Base-by-base conservation (phyloP, 2,113 vertebrate genomes). In the Gavia stellata region DNA sequence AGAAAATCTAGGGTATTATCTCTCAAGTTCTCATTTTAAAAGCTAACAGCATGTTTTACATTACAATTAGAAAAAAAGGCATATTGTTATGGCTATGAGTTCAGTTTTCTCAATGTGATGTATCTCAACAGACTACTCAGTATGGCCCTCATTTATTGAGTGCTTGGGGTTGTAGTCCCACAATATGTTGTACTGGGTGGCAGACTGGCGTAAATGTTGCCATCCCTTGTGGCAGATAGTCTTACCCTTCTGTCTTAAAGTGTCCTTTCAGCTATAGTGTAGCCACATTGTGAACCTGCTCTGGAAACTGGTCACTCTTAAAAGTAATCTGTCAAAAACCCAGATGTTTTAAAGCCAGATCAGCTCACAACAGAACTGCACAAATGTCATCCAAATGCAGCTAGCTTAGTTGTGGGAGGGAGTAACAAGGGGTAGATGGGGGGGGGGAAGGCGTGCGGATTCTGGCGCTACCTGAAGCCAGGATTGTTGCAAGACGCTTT, bases 391-490 rank as follows among this genome's bases (percentile, higher is more conserved):
- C 21, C 33, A 25, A 56, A 33, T 1, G 6, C 10, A 71, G 25
- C 14, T 45, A 9, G 19, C 19, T 44, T 61, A 24, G 61, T 20
- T 45, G 38, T 58, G 34, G 59, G 40, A 83, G 11, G 26, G 45
- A 61, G 18, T 40, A 83, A 28, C 0, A 1, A 53, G 16, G 6
- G 6, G 8, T 19, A n/a, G 42, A 31, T 6, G 28, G 16, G 3
- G 3, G 14, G 6, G 71, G 7, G 7, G n/a, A n/a, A n/a, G n/a
- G n/a, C n/a, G n/a, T n/a, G n/a, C n/a, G n/a, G 25, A 38, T 71
- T 73, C 31, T 92, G 52, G 40, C 29, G 72, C 38, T 47, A 38
- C 10, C 16, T 71, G 38, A 58, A 78, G 8, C 36, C 31, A 67
- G 34, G n/a, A 42, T 16, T n/a, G 24, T 40, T 75, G 17, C 1